Base-by-base conservation (phyloP, 1,140 invertebrate species). In the Myzus persicae region DNA sequence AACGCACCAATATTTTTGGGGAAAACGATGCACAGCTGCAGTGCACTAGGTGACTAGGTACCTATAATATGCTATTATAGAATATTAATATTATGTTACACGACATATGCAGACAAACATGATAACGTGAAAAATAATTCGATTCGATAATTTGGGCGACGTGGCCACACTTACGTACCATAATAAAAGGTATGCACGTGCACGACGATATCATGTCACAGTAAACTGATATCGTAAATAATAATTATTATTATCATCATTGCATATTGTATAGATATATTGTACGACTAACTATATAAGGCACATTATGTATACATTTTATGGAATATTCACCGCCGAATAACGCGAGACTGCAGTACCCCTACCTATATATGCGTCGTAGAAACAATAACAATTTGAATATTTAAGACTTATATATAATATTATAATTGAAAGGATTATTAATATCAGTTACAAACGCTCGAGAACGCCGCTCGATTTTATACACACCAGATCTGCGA, bases 321-420 rank as follows among this genome's bases (percentile, higher is more conserved):
- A n/a, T n/a, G n/a, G 59, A n/a, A 76, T 76, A n/a, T 76, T n/a
- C 31, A 22, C 26, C 31, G 5, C 22, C 22, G 48, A 22, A 51
- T 51, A 76, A 76, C 14, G n/a, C 11, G 59, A 14, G 11, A 11
- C 8, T 3, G 14, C 81, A 5, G 11, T 31, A 31, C 42, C 22
- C 11, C 0, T 24, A 51, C 14, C 14, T 48, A 48, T 48, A 48
- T 48, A 48, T 18, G 18, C 46, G 46, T 18, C 48, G 48, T 22
- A 31, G 84, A 46, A 85, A 85, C 42, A 85, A 85, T 85, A 85
- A 85, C 42, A 40, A 85, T 85, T 85, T 85, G 84, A 88, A 48
- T 89, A 89, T 48, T 51, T 51, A 51, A 51, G n/a, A 51, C 31
- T 48, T 20, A 26, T 48, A 48, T 20, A 26, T 48, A 48, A 48